Evolutionary conservation across 64 coral and sea anemone genomes (phyloP).

Genomic region (Montipora sp.): DNA sequence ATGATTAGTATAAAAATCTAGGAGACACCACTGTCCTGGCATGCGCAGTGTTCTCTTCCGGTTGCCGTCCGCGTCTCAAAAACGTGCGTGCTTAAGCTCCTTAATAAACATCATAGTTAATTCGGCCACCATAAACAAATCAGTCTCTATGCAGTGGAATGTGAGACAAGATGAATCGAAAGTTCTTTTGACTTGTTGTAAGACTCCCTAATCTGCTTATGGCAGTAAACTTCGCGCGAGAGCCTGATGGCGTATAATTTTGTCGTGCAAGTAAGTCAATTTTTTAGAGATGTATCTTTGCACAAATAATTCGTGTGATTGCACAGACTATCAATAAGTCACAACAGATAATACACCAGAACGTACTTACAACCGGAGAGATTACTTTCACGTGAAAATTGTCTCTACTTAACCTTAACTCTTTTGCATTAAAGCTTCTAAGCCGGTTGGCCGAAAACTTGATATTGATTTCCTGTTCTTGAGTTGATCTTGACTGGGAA

Average conservation of each 20-base stretch:
- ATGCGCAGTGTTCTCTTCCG: no score
- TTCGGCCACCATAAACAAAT: neutral
- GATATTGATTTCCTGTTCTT: neutral
- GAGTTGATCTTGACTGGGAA: neutral
- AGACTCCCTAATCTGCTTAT: neutral
- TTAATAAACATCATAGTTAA: neutral
- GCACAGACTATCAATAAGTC: neutral
- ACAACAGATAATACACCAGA: neutral
- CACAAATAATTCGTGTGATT: neutral
- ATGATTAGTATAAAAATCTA: no score
- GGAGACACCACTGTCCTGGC: no score
- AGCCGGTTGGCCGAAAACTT: conserved; percentile 3
- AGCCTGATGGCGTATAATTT: neutral
- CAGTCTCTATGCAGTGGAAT: neutral
- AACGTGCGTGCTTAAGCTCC: no score
- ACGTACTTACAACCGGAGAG: neutral
- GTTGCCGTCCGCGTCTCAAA: no score
- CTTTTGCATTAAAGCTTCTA: conserved; percentile 19
- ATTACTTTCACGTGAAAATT: conserved; percentile 49
- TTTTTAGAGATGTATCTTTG: neutral
- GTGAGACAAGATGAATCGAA: neutral
- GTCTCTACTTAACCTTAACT: conserved; percentile 38
- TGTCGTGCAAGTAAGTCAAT: no score
- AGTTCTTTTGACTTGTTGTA: no score
- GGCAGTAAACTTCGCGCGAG: neutral